Base-by-base conservation (phyloP, 1,140 invertebrate genomes). In the Zelostemma sp. region DNA sequence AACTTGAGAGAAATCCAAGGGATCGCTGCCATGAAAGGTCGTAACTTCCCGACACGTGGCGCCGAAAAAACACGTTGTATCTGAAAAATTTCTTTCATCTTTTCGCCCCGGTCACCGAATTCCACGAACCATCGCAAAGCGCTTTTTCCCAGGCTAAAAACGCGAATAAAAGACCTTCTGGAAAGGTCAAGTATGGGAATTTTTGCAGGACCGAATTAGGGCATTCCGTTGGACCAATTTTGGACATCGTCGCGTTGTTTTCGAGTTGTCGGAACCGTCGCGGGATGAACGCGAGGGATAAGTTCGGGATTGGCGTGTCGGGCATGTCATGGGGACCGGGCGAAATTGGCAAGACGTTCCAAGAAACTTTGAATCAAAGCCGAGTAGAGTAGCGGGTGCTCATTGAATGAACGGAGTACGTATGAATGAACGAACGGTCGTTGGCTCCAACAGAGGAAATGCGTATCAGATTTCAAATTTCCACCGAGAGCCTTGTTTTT, bases 281-380 rank as follows among this genome's bases (percentile, higher is more conserved):
- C 0, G 14, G 16, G 21, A 16, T 35, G n/a, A 15, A 12, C 12
- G 62, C 53, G 58, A 72, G 69, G 67, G 54, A 55, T 56, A 60
- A 66, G 64, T 51, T 17, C 54, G 57, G 67, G 54, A 66, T 74
- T 71, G 64, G 68, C 60, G 57, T 66, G 67, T 68, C 43, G 58
- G 63, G 51, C 65, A 77, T 72, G 61, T 73, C 63, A 79, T 73
- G 75, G 72, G 76, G 75, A 74, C 67, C 70, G 55, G 62, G 71
- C 72, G 74, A 77, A 82, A 81, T 82, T 81, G 80, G 81, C 79
- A 82, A 79, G 77, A 69, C 73, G 75, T 73, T 80, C 79, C 73
- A 69, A 79, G 77, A 81, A 80, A 80, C 75, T 80, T 81, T 82
- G 81, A 81, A 80, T 81, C 77, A 73, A 80, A 80, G 79, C 79